Evolutionary conservation across 2,113 vertebrate species (phyloP), one percentile per base, ranked within the genome.

Genomic region (Centropus bengalensis): DNA sequence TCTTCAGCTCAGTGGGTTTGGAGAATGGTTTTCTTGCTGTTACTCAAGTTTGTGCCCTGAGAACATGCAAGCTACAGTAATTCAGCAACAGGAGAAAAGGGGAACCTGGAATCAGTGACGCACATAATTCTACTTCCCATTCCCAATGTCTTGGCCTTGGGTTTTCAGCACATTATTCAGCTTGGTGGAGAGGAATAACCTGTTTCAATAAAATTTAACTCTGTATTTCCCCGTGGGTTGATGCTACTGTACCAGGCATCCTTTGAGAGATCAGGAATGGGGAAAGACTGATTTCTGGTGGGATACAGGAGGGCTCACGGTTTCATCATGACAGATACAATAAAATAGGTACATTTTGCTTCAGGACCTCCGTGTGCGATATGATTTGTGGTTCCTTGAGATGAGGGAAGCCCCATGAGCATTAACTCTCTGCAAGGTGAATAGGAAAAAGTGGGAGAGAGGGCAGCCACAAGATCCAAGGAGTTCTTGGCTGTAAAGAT

Each of bases 61-160:
- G 71, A 88, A 89, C 36, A 20, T 82, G 67, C 83, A 93, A 87
- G 88, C 85, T 94, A 15, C 64, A 94, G 90, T 93, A 90, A 87
- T 93, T 92, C 93, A 92, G 89, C 91, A 86, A 21, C 59, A 68
- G 45, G 67, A 76, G 70, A 93, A 94, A 97, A 92, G 75, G 75
- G 96, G 96, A 97, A 95, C 74, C 84, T 90, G 62, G 32, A 81
- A 62, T 49, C 52, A 36, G 12, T 97, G 97, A 97, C 80, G 59
- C 74, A 83, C 9, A 63, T 91, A 79, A 71, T 82, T 94, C 91
- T 76, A 6, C 92, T 96, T 97, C 96, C 93, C 86, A 36, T 94
- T 96, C 69, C 36, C 69, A 52, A 86, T 89, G 79, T 19, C 42
- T 86, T 78, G 89, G 74, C 79, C 91, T 91, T 91, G 26, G 75